These are phyloP conservation scores for Hylomyscus alleni DNA, from an alignment of 2,797 vertebrate species.

Conservation along the genomic window DNA sequence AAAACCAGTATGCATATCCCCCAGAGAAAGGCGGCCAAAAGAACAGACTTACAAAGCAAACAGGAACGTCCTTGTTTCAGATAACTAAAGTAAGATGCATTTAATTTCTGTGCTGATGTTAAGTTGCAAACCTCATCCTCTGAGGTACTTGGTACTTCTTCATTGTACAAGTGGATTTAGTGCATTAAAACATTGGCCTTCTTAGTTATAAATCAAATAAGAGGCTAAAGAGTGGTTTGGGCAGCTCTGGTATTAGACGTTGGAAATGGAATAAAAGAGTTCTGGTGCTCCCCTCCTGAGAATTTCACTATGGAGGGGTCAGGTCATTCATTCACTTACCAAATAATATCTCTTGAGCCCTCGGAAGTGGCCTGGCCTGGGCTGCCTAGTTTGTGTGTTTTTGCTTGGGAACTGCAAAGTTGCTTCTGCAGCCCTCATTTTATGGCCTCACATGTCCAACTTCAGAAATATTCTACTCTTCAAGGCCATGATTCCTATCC, in stretches of 20 bases:
- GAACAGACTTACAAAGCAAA: rapidly evolving
- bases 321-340: constrained; percentile 9
- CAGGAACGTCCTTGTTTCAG: constrained; percentile 10
- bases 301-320: background rate
- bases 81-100: constrained; percentile 49
- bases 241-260: constrained; percentile 9
- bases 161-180: background rate
- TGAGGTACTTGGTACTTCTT: constrained; percentile 33
- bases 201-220: constrained; percentile 34
- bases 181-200: constrained; percentile 63
- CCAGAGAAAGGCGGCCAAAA: background rate
- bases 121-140: constrained; percentile 52
- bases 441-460: background rate
- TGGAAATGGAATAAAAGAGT: constrained; percentile 8
- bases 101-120: background rate
- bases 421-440: background rate
- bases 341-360: background rate
- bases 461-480: background rate
- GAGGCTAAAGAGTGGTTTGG: background rate
- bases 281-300: background rate
- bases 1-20: background rate
- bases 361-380: background rate
- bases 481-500: background rate
- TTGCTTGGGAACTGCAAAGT: background rate
- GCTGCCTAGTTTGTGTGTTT: background rate